These are phyloP conservation scores for Bacillus rossius DNA, from an alignment of 1,140 invertebrate species.

Conservation along the genomic window DNA sequence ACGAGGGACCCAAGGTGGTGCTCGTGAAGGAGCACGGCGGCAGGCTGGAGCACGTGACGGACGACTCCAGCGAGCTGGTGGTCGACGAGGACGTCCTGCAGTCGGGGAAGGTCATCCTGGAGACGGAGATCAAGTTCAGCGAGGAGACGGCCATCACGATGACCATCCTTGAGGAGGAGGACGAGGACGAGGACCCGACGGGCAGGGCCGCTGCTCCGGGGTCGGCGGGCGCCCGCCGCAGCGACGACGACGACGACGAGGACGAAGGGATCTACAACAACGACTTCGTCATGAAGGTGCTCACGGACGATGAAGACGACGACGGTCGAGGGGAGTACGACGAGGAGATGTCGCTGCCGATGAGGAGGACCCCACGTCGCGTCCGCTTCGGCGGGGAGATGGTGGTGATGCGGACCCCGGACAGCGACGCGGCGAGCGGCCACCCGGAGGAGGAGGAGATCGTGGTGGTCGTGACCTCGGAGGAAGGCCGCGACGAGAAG, in stretches of 20 bases:
- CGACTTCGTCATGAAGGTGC: conserved; percentile 39
- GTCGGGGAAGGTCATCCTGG: conserved; percentile 56
- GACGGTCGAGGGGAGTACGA: not conserved
- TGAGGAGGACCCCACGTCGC: conserved; percentile 37
- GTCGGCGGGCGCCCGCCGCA: conserved; percentile 23
- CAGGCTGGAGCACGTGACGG: no score
- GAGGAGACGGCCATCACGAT: conserved; percentile 71
- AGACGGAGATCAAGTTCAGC: conserved; percentile 74
- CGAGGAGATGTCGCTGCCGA: conserved; percentile 32
- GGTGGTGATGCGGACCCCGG: conserved; percentile 74
- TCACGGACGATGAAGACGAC: conserved; percentile 50
- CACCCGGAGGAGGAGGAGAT: not conserved
- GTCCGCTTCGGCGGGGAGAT: conserved; percentile 79
- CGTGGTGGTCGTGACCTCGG: not conserved
- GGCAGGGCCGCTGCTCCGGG: conserved; percentile 44
- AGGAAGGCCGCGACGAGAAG: not conserved
- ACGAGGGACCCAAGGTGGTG: not conserved
- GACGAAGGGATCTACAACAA: conserved; percentile 10
- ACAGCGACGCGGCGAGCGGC: conserved; percentile 55
- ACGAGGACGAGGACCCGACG: conserved; percentile 39
- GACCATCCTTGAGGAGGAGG: conserved; percentile 68
- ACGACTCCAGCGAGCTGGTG: no score
- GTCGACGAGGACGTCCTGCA: conserved; percentile 1
- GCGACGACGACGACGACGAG: not conserved
- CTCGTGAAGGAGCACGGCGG: no score